These are phyloP conservation scores for Leucopsar rothschildi DNA, from an alignment of 2,113 vertebrate genomes.

Conservation along the genomic window DNA sequence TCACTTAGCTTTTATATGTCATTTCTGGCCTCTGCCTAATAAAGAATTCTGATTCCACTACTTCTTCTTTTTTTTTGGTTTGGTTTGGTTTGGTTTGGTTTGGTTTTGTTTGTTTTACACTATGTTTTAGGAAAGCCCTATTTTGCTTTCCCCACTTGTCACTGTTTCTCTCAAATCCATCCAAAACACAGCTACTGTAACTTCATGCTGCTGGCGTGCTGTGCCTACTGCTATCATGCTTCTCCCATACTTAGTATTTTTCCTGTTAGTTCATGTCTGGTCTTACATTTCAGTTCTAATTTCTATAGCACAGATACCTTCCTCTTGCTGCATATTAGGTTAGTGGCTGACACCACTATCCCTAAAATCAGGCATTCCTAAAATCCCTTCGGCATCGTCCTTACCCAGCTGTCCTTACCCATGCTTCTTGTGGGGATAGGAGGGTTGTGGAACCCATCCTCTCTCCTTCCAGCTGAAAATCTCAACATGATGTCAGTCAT, in stretches of 20 bases:
- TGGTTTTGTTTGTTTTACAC: neutral
- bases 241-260: neutral
- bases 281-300: neutral
- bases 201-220: neutral
- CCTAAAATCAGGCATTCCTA: neutral
- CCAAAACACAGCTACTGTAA: neutral
- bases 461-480: neutral
- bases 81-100: too few species aligned
- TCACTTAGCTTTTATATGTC: neutral
- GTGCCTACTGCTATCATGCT: neutral
- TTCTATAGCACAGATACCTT: neutral
- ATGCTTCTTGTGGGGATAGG: accelerated
- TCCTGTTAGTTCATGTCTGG: neutral
- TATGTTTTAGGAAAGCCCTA: neutral
- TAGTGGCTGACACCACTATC: neutral
- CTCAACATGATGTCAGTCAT: neutral
- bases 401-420: neutral
- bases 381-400: neutral
- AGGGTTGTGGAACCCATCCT: neutral
- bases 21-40: neutral
- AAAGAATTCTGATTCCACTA: neutral
- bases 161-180: neutral
- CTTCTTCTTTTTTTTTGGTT: neutral
- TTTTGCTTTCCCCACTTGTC: neutral
- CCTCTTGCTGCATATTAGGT: neutral